These are phyloP conservation scores for Nycteola revayana DNA, from an alignment of 2,888 invertebrate species.

Conservation along the genomic window DNA sequence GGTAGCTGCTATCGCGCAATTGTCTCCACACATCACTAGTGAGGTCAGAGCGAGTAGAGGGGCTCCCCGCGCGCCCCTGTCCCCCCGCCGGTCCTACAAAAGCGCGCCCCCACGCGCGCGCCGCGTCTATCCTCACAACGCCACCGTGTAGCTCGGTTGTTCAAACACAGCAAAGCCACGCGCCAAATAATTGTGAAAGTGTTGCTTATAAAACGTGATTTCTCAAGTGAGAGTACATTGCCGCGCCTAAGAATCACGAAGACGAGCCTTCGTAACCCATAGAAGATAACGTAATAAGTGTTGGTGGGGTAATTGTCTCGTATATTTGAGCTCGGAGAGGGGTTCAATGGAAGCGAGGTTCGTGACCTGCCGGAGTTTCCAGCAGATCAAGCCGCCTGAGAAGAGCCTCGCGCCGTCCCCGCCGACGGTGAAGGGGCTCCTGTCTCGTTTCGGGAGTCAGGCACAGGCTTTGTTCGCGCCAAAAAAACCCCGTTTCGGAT, in stretches of 20 bases:
- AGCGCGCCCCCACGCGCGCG: constrained; percentile 62
- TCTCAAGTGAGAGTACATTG: constrained; percentile 71
- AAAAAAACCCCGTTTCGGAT: constrained; percentile 81
- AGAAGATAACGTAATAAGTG: constrained; percentile 42
- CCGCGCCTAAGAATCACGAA: constrained; percentile 37
- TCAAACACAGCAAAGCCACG: constrained; percentile 54
- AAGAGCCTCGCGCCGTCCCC: constrained; percentile 75
- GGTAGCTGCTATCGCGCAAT: constrained; percentile 32
- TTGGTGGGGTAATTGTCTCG: constrained; percentile 60
- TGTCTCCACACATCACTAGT: constrained; percentile 51
- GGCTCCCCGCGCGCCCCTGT: constrained; percentile 32
- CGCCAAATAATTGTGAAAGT: constrained; percentile 77
- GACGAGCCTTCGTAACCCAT: constrained; percentile 37
- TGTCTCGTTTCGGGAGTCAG: constrained; percentile 80
- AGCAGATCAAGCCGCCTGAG: constrained; percentile 81
- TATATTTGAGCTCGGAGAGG: constrained; percentile 59
- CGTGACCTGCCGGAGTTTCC: constrained; percentile 79
- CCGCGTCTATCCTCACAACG: constrained; percentile 69
- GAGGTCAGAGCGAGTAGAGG: constrained; percentile 53
- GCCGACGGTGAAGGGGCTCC: constrained; percentile 76
- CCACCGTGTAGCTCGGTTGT: constrained; percentile 59
- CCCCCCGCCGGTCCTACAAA: constrained; percentile 56
- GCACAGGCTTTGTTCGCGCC: constrained; percentile 79
- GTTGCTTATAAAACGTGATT: constrained; percentile 64
- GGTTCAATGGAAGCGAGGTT: constrained; percentile 83